Conservation (phyloP, 1,140 invertebrate genomes). For the Drosophila takahashii region DNA sequence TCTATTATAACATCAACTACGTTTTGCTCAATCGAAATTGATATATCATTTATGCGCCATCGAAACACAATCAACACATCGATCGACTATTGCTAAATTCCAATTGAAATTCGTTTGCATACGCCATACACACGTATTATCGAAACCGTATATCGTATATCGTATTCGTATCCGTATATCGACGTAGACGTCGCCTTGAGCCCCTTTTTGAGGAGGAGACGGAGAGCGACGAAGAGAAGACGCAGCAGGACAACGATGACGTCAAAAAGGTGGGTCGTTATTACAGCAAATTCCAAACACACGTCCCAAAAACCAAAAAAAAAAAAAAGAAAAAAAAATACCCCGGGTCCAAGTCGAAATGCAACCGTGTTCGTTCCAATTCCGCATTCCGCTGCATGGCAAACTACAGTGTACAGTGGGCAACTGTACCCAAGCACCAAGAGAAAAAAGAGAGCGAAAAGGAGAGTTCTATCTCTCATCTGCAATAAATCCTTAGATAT, state of each 20-base stretch:
- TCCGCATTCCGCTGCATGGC: constrained; percentile 37
- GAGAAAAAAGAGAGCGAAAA: not conserved
- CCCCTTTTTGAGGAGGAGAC: constrained; percentile 89
- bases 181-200: constrained; percentile 87
- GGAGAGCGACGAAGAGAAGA: constrained; percentile 84
- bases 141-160: constrained; percentile 64
- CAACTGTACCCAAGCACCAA: constrained; percentile 29
- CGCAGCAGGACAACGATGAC: constrained; percentile 84
- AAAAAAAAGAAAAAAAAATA: not conserved
- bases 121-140: constrained; percentile 56
- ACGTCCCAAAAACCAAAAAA: constrained; percentile 5
- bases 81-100: constrained; percentile 57
- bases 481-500: not conserved
- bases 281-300: constrained; percentile 64
- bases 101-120: constrained; percentile 68
- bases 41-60: constrained; percentile 62
- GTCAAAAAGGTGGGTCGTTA: constrained; percentile 84
- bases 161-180: constrained; percentile 48
- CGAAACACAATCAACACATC: constrained; percentile 28
- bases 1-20: constrained; percentile 11
- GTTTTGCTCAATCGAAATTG: constrained; percentile 57
- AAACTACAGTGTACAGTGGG: constrained; percentile 6
- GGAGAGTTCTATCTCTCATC: not conserved
- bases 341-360: constrained; percentile 11
- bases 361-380: constrained; percentile 23